Base-by-base conservation (phyloP, 2,888 invertebrate species). In the Clanis bilineata region DNA sequence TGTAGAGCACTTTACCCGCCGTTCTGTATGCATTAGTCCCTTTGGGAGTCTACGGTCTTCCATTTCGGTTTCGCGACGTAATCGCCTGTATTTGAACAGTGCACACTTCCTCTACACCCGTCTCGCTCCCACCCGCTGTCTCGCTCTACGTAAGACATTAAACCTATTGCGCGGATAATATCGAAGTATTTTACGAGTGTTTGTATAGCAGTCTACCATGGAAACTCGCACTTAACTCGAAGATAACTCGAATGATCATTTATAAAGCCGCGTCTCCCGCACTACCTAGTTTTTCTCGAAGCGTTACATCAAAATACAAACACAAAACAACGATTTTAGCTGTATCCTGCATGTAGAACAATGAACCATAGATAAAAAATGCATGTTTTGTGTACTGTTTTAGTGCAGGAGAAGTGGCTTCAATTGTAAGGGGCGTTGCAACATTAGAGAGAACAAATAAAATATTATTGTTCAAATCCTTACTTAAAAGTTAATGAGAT, bases 101-200 rank as follows among this genome's bases (percentile, higher is more conserved):
- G 73, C 73, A 73, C 74, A 74, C 72, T 79, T 70, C 68, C 63
- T 66, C 67, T 41, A 57, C 64, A 59, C 61, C 66, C 51, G 43
- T 71, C 72, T 65, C 66, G 57, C 66, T 71, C 67, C 60, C 67
- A 73, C 69, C 67, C 62, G 66, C 64, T 64, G 65, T 59, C 72
- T 74, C 66, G 63, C 70, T 68, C 73, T 77, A 74, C 76, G 76
- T 80, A 80, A 82, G 79, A 80, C 83, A 84, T 85, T 85, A 85
- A 85, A 85, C 79, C 79, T 83, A 85, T 85, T 86, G 82, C 79
- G 67, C 74, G 80, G 79, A 85, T 86, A 80, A 80, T 82, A 85
- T 80, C 75, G 76, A 67, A 72, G 79, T 80, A 80, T 82, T 82
- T 80, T 78, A 80, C 76, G 82, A 82, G 73, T 81, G 77, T 82